Evolutionary conservation across 64 coral and sea anemone genomes (phyloP).

Genomic region (Porites australiensis): DNA sequence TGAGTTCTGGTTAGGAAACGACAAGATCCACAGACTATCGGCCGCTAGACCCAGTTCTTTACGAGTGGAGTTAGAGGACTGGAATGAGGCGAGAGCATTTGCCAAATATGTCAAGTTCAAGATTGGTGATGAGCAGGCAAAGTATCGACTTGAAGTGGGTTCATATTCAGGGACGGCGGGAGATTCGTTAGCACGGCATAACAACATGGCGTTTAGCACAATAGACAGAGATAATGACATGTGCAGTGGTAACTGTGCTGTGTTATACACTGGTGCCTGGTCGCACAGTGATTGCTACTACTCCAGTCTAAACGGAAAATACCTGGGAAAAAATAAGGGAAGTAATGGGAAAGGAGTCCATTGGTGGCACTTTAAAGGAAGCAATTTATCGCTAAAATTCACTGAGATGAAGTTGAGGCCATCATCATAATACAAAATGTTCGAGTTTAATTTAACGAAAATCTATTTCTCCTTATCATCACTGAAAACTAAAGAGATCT

Average conservation of each 20-base stretch:
- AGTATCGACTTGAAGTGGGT: neutral
- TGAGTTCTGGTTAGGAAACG: too few species aligned
- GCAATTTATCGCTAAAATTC: neutral
- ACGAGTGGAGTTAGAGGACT: too few species aligned
- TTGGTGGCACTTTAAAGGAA: neutral
- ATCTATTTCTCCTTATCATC: too few species aligned
- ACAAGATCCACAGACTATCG: too few species aligned
- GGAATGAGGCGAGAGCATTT: too few species aligned
- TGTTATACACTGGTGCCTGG: conserved; percentile 46
- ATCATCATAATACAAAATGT: neutral
- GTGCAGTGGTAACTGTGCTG: conserved; percentile 27
- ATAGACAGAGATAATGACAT: neutral
- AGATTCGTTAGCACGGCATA: conserved; percentile 1
- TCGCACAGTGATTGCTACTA: conserved; percentile 56
- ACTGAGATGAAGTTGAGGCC: conserved; percentile 29
- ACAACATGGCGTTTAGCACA: conserved; percentile 23
- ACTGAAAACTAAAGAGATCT: too few species aligned
- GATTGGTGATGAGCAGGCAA: too few species aligned
- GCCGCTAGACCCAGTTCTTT: too few species aligned
- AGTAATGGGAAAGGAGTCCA: neutral
- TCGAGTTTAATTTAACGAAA: too few species aligned
- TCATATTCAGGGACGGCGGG: conserved; percentile 31
- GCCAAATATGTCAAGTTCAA: too few species aligned
- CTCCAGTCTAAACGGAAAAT: conserved; percentile 62
- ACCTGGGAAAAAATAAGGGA: neutral